Evolutionary conservation across 2,113 vertebrate genomes (phyloP).

Genomic region (Apeltes quadracus): DNA sequence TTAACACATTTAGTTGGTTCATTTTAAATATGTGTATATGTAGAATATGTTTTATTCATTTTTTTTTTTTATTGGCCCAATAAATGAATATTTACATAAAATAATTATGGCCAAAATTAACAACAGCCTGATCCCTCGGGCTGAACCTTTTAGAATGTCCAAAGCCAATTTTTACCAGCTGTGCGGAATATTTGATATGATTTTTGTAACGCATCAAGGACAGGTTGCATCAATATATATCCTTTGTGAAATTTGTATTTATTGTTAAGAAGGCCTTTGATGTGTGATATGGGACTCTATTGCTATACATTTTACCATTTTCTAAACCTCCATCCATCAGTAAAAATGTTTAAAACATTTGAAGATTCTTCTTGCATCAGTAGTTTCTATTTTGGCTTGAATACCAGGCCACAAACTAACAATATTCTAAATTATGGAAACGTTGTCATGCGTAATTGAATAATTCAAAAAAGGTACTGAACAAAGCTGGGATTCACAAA

Average conservation of each 20-base stretch:
- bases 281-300: background rate
- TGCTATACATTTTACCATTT: background rate
- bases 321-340: background rate
- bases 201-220: background rate
- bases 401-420: background rate
- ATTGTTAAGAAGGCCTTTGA: background rate
- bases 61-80: background rate
- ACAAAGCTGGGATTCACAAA: background rate
- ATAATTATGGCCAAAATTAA: background rate
- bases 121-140: conserved; percentile 9
- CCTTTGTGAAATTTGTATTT: background rate
- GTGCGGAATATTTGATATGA: background rate
- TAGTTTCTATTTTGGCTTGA: background rate
- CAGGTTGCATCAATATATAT: conserved; percentile 5
- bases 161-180: conserved; percentile 16
- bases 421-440: background rate
- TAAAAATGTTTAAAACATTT: background rate
- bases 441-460: background rate
- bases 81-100: background rate
- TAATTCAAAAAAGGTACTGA: background rate
- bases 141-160: conserved; percentile 1
- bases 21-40: background rate
- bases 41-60: no score
- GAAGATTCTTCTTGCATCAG: background rate
- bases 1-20: background rate